These are phyloP conservation scores for Tautogolabrus adspersus DNA, from an alignment of 2,113 vertebrate species.

Conservation along the genomic window DNA sequence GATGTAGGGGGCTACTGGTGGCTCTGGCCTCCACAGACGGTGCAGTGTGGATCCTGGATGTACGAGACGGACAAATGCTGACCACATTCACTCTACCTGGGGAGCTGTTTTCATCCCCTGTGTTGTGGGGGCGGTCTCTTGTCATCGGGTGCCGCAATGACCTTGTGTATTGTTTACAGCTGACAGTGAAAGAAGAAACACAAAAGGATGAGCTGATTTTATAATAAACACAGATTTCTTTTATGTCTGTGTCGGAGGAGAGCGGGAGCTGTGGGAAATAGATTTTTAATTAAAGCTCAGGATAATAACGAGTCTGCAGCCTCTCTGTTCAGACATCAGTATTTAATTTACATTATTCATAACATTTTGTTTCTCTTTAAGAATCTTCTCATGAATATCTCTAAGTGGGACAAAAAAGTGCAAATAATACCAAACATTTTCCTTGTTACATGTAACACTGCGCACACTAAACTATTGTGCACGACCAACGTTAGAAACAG, in stretches of 20 bases:
- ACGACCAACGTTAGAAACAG: conserved; percentile 81
- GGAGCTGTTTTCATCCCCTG: conserved; percentile 93
- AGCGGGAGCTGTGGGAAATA: conserved; percentile 26
- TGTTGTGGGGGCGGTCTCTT: conserved; percentile 85
- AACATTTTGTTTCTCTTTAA: conserved; percentile 79
- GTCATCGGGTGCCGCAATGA: conserved; percentile 95
- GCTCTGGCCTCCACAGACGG: conserved; percentile 92
- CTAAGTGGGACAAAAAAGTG: conserved; percentile 82
- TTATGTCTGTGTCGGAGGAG: conserved; percentile 17
- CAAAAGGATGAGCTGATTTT: neutral
- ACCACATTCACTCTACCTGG: conserved; percentile 84
- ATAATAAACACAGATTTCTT: conserved; percentile 31
- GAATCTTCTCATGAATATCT: conserved; percentile 70
- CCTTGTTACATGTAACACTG: conserved; percentile 83
- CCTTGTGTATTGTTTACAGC: conserved; percentile 91
- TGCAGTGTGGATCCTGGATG: conserved; percentile 90
- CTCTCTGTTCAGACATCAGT: conserved; percentile 74
- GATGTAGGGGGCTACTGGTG: conserved; percentile 78
- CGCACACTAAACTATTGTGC: conserved; percentile 85
- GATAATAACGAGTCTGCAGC: conserved; percentile 30
- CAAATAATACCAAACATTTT: conserved; percentile 83
- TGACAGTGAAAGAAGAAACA: conserved; percentile 44
- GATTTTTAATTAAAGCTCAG: conserved; percentile 30
- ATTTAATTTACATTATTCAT: conserved; percentile 85
- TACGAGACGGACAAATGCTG: conserved; percentile 79